Evolutionary conservation across 53 echinoderm and acorn worm species (phyloP), one percentile per base, ranked within the genome.

Genomic region (Luidia sarsii): DNA sequence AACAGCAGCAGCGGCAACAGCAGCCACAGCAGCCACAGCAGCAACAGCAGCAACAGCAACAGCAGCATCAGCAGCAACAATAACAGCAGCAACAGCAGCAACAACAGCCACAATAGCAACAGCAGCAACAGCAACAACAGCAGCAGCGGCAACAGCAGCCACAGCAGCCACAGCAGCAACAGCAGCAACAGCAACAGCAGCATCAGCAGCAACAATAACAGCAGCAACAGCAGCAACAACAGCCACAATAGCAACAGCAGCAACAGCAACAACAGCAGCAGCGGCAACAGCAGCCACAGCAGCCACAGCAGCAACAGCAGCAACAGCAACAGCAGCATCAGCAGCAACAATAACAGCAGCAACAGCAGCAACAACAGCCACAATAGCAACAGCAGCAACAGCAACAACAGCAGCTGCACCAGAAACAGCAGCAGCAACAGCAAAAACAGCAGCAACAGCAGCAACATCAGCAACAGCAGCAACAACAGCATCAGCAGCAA

Each of bases 281-380:
- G 14, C 45, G 51, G 24, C 60, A 70, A 10, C 55, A 56, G 43
- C 70, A 68, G 23, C 69, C 56, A 19, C 69, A 60, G 25, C 67
- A 81, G 25, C 65, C 50, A 7, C 55, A 81, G 8, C 51, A 67
- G 55, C 82, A 65, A 11, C 53, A 81, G 28, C 82, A 82, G 59
- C 82, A 69, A 24, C 46, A 54, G 45, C 57, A 57, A 4, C 41
- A 68, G 22, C 82, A 82, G 66, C 69, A 82, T 4, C 66, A 65
- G 3, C 82, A 28, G 27, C 38, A 50, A 36, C 32, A 57, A 20
- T 18, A 48, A n/a, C 31, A 48, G 2, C 63, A 64, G 3, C 15
- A n/a, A 21, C 48, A 23, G 19, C 80, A 64, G 65, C 64, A 80
- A 14, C 81, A 65, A 36, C 39, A 33, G 6, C 65, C 55, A 28